Evolutionary conservation across 2,888 invertebrate genomes (phyloP), one percentile per base, ranked within the genome.

Genomic region (Anoplius nigerrimus): DNA sequence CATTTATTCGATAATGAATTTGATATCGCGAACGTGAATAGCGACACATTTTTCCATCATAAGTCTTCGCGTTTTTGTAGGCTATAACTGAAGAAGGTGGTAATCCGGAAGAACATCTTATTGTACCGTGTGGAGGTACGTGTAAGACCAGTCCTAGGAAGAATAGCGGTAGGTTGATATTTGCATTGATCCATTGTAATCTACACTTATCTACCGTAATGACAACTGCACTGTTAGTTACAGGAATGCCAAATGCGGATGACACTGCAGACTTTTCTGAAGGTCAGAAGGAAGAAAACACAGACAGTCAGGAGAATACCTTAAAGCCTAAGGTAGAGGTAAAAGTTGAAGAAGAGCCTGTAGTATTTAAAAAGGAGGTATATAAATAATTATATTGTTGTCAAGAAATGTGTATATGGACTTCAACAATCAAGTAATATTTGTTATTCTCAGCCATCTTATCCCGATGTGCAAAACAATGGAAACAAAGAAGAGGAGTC

Each of bases 91-190:
- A 93, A 15, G 93, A 95, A 86, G 94, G 94, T 2, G 89, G 92
- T 67, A 93, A 96, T 90, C 94, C 95, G 1, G 93, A 93, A 8
- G 93, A 93, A 27, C 94, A 91, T 86, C 87, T 92, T 13, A 87
- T 89, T n/a, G 75, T 88, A 59, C 88, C 88, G 13, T 83, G 83
- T 61, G 83, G 83, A 22, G 87, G 86, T 57, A 57, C 76, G 21
- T 80, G 76, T 15, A 88, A 85, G 78, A 66, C 76, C 55, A 80
- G 64, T 62, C 80, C 84, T 13, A 82, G 85, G 61, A 87, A 86
- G 75, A 85, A 84, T 69, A 85, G 82, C 71, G 79, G 79, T 84
- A 75, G 0, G 60, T 70, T 16, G 8, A 3, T 42, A 22, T 18
- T 62, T 51, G 18, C 52, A 62, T 67, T n/a, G 57, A 34, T 13